phyloP scores from a whole-genome alignment of 1,140 invertebrate genomes.

The Ectropis grisescens region DNA sequence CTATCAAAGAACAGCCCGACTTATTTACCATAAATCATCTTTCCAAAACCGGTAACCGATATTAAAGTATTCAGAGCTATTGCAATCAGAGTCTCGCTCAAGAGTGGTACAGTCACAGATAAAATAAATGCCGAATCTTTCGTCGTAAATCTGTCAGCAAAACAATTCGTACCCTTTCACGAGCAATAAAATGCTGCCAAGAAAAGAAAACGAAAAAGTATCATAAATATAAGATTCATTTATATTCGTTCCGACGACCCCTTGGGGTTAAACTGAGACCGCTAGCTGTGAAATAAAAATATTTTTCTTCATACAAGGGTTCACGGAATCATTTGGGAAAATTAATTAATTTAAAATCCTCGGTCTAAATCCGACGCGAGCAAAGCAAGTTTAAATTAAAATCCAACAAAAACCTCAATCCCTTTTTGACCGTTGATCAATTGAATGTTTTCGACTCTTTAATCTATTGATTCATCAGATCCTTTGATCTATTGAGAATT shows the following conservation, averaged over 20 bases:
- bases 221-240: slow-evolving; percentile 69
- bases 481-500: slow-evolving; percentile 53
- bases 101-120: slow-evolving; percentile 39
- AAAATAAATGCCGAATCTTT: slow-evolving; percentile 64
- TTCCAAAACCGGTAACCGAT: slow-evolving; percentile 3
- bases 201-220: slow-evolving; percentile 56
- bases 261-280: slow-evolving; percentile 37
- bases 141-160: slow-evolving; percentile 65
- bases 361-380: slow-evolving; percentile 1
- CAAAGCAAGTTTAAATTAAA: slow-evolving; percentile 41
- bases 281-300: slow-evolving; percentile 25
- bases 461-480: slow-evolving; percentile 37
- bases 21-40: too few relatives aligned
- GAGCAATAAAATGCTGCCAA: slow-evolving; percentile 64
- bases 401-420: slow-evolving; percentile 39
- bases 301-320: too few relatives aligned
- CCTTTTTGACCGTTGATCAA: slow-evolving; percentile 32
- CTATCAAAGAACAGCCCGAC: too few relatives aligned
- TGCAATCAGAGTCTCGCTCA: slow-evolving; percentile 22
- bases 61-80: slow-evolving; percentile 16
- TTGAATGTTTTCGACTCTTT: slow-evolving; percentile 40
- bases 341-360: too few relatives aligned
- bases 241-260: slow-evolving; percentile 60
- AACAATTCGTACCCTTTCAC: slow-evolving; percentile 67
- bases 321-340: too few relatives aligned